A percentile compares a stretch with the other conserved stretches of the same genome.
Conservation (phyloP, 2,888 invertebrate genomes). For the Bellardia pandia region DNA sequence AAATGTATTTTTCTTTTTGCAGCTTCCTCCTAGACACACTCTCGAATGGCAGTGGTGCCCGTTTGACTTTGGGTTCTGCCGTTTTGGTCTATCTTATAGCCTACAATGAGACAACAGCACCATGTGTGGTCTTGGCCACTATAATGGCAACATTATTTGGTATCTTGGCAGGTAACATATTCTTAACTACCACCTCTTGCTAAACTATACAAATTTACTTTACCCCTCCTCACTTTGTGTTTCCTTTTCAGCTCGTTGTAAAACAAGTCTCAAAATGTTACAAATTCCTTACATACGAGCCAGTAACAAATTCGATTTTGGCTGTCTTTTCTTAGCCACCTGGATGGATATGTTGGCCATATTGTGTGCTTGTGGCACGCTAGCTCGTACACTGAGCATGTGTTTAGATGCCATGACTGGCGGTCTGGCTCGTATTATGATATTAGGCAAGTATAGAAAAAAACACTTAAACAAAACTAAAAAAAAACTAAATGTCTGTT, state of each 20-base stretch:
- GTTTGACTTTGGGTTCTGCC: constrained; percentile 83
- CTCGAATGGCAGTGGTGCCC: constrained; percentile 82
- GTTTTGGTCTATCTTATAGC: constrained; percentile 82
- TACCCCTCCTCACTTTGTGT: background rate
- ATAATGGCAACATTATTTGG: constrained; percentile 82
- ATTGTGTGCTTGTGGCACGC: constrained; percentile 85
- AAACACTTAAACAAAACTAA: background rate
- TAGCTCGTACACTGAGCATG: constrained; percentile 86
- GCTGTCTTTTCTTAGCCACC: constrained; percentile 84
- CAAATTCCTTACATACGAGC: constrained; percentile 84
- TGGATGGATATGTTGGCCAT: constrained; percentile 86
- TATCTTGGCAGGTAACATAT: constrained; percentile 81
- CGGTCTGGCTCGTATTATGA: constrained; percentile 85
- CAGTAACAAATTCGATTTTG: constrained; percentile 84
- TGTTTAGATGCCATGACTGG: constrained; percentile 86
- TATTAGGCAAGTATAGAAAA: constrained; percentile 83
- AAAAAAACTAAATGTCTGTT: background rate
- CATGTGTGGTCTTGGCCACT: constrained; percentile 81
- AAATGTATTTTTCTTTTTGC: background rate
- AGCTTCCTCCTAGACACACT: constrained; percentile 81
- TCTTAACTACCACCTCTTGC: background rate
- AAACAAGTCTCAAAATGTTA: constrained; percentile 81
- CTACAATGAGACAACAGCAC: constrained; percentile 83
- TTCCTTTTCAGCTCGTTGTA: constrained; percentile 80
- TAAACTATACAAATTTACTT: background rate